phyloP scores from a whole-genome alignment of 2,113 vertebrate genomes.

The Stercorarius parasiticus region DNA sequence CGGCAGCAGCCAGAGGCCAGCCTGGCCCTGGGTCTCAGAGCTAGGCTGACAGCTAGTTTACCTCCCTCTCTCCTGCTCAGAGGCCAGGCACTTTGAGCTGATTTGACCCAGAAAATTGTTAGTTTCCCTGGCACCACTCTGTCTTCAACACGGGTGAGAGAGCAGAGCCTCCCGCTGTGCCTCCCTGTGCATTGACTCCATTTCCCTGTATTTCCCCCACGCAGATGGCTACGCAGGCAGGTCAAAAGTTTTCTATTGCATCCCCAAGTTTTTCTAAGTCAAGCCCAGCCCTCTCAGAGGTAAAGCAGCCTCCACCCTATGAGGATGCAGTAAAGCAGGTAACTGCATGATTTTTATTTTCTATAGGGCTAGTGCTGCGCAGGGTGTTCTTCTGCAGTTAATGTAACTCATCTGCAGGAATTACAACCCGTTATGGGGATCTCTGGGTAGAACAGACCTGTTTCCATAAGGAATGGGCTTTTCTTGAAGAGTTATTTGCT shows the following conservation, averaged over 20 bases:
- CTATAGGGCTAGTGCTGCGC: neutral
- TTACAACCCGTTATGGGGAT: fast-evolving
- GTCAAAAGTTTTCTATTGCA: slow-evolving; percentile 85
- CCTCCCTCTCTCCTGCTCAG: neutral
- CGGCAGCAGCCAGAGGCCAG: neutral
- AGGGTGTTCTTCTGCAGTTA: neutral
- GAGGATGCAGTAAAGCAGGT: slow-evolving; percentile 96
- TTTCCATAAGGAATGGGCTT: neutral
- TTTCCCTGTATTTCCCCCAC: slow-evolving; percentile 75
- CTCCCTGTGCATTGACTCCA: neutral
- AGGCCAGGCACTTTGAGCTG: neutral
- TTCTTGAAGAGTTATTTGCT: neutral
- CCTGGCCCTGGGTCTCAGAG: neutral
- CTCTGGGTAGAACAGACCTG: neutral
- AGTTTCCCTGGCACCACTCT: neutral
- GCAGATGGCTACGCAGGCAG: slow-evolving; percentile 86
- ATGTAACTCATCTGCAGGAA: neutral
- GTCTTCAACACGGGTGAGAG: neutral
- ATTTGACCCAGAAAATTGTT: neutral
- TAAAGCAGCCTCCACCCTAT: slow-evolving; percentile 92
- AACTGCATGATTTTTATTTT: slow-evolving; percentile 44
- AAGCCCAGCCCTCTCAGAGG: slow-evolving; percentile 81
- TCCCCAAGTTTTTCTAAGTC: slow-evolving; percentile 86
- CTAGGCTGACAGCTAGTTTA: neutral
- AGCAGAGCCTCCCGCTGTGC: fast-evolving